These are phyloP conservation scores for Labrus mixtus DNA, from an alignment of 2,113 vertebrate species.

Conservation along the genomic window DNA sequence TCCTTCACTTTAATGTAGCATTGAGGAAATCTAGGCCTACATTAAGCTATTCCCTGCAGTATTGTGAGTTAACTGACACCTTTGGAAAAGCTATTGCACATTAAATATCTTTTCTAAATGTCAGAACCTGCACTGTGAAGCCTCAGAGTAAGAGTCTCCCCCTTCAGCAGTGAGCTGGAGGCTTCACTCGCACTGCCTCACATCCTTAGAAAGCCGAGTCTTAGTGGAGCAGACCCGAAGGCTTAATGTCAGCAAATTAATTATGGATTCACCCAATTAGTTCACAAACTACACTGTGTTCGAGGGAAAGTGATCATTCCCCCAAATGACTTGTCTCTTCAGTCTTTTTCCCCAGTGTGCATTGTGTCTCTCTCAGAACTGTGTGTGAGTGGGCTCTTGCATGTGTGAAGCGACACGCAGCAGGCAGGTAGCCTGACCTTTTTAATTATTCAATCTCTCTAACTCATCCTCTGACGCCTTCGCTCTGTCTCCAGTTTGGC, in stretches of 20 bases:
- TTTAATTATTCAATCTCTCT: slow-evolving; percentile 84
- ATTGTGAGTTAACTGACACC: slow-evolving; percentile 12
- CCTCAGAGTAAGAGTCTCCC: slow-evolving; percentile 22
- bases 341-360: slow-evolving; percentile 57
- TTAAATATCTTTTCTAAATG: slow-evolving; percentile 43
- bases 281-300: slow-evolving; percentile 75
- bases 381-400: slow-evolving; percentile 6
- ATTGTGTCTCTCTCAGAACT: slow-evolving; percentile 35
- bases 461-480: slow-evolving; percentile 61
- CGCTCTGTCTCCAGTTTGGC: slow-evolving; percentile 37
- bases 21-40: slow-evolving; percentile 29
- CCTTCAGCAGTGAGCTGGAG: slow-evolving; percentile 54
- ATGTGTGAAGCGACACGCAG: slow-evolving; percentile 59
- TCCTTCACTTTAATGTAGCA: slow-evolving; percentile 40
- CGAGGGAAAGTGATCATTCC: slow-evolving; percentile 70
- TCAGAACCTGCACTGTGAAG: slow-evolving; percentile 38
- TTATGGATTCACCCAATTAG: slow-evolving; percentile 81
- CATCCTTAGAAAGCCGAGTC: slow-evolving; percentile 68
- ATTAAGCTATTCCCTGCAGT: slow-evolving; percentile 3
- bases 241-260: slow-evolving; percentile 82
- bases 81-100: slow-evolving; percentile 21
- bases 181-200: slow-evolving; percentile 37
- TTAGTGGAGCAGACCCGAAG: slow-evolving; percentile 64
- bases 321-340: slow-evolving; percentile 64
- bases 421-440: slow-evolving; percentile 82